Base-by-base conservation (phyloP, 1,140 invertebrate genomes). In the Drosophila ironensis region DNA sequence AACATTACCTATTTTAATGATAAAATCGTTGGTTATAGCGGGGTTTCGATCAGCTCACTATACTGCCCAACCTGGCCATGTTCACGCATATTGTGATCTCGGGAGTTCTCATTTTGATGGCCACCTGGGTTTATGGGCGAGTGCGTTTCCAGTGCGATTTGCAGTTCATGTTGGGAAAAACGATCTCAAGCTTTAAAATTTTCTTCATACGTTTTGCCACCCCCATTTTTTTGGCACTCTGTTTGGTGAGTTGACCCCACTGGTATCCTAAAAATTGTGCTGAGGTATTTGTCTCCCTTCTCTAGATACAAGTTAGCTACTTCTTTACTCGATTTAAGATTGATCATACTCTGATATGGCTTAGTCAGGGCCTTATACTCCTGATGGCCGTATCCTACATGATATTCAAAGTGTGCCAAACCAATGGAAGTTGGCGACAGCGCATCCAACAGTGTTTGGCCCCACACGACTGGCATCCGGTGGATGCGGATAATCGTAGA, bases 121-220 rank as follows among this genome's bases (percentile, higher is more conserved):
- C 95, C 20, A 92, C 93, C 4, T 96, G 95, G 93, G 94, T 94
- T 5, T 97, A 96, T 88, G 95, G 95, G 87, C 92, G 92, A 19
- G 91, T 93, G 9, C 92, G 94, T 54, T 94, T 97, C 47, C 92
- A 93, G 35, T 90, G 91, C 40, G 95, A 97, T 78, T 90, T 97
- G 1, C 92, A 96, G 86, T 94, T 95, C 73, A 97, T 97, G 96
- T 92, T 95, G 3, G 94, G 94, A 8, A 91, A 93, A 76, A 93
- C 93, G 69, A 92, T 97, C 6, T 92, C 88, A 72, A 89, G 54
- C 53, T 54, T 86, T 11, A 89, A 86, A 53, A 88, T 89, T 14
- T 82, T 73, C 42, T 42, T 75, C 4, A 75, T 89, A 63, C 74
- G 88, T 33, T 88, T 89, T 25, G 25, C 68, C 30, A 87, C 87